A percentile compares a stretch with the other conserved stretches of the same genome.
Evolutionary conservation across 2,888 invertebrate genomes (phyloP).

Genomic region (Sialis lutaria): DNA sequence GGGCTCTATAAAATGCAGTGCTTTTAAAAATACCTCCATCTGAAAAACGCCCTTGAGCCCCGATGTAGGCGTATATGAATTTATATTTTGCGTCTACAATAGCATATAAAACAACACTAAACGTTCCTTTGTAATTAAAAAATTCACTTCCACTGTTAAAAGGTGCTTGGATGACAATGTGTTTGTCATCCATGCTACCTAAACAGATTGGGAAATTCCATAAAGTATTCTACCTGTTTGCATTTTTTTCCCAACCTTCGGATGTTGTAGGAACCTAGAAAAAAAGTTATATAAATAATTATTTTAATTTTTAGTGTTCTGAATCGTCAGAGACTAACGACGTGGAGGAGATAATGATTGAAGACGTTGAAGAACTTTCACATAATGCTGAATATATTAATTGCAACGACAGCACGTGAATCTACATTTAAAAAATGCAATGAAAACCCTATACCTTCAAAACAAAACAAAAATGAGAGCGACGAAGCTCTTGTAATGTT

Average conservation of each 20-base stretch:
- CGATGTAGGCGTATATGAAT: slow-evolving; percentile 10
- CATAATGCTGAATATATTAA: too few relatives aligned
- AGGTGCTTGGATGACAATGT: slow-evolving; percentile 13
- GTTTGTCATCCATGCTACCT: slow-evolving; percentile 17
- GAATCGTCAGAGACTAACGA: too few relatives aligned
- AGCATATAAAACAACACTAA: slow-evolving; percentile 12
- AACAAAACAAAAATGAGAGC: too few relatives aligned
- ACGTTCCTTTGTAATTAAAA: slow-evolving; percentile 12
- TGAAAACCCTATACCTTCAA: too few relatives aligned
- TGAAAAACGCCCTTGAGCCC: slow-evolving; percentile 11
- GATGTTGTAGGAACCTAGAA: slow-evolving; percentile 12
- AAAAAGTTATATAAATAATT: too few relatives aligned
- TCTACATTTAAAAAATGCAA: too few relatives aligned
- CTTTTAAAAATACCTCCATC: slow-evolving; percentile 10
- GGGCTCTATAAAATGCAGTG: slow-evolving; percentile 6
- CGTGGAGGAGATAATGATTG: too few relatives aligned
- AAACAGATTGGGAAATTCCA: slow-evolving; percentile 16
- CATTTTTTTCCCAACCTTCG: slow-evolving; percentile 14
- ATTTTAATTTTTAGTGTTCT: too few relatives aligned
- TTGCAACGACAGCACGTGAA: too few relatives aligned
- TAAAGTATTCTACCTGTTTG: slow-evolving; percentile 12
- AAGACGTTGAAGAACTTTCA: too few relatives aligned
- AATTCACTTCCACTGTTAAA: slow-evolving; percentile 12
- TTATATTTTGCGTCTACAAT: slow-evolving; percentile 10
- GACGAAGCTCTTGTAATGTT: too few relatives aligned